Percentiles rank a stretch among this genome's conserved stretches.
Evolutionary conservation across 1,140 invertebrate species (phyloP).

Genomic region (Listronotus oregonensis): DNA sequence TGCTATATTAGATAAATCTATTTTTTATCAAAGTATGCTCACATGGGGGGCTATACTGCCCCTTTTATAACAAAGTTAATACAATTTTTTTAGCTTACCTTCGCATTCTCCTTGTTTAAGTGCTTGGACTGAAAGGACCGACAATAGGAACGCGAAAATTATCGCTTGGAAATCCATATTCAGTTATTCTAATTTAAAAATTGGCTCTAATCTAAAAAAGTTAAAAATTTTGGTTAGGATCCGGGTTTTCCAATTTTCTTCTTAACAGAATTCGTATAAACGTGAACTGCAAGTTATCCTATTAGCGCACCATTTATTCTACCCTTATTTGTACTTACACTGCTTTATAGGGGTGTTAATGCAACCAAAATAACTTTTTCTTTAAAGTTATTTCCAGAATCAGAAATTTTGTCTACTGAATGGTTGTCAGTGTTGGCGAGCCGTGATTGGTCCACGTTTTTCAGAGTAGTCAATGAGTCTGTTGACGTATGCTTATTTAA

Average conservation of each 20-base stretch:
- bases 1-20: too few species aligned
- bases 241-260: background rate
- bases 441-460: constrained; percentile 52
- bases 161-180: constrained; percentile 48
- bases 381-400: background rate
- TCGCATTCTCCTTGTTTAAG: constrained; percentile 77
- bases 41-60: too few species aligned
- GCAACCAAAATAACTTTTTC: background rate
- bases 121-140: constrained; percentile 47
- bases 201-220: constrained; percentile 1
- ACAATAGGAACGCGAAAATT: constrained; percentile 39
- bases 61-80: too few species aligned
- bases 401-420: background rate
- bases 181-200: constrained; percentile 12
- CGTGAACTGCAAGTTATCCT: too few species aligned
- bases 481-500: too few species aligned
- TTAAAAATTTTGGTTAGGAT: constrained; percentile 20
- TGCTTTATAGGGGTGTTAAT: too few species aligned
- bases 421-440: constrained; percentile 46
- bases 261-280: background rate
- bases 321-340: too few species aligned
- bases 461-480: too few species aligned
- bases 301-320: too few species aligned
- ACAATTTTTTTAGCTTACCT: constrained; percentile 55
- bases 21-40: too few species aligned